phyloP scores from a whole-genome alignment of 2,113 vertebrate genomes.

The Anthoscopus minutus region DNA sequence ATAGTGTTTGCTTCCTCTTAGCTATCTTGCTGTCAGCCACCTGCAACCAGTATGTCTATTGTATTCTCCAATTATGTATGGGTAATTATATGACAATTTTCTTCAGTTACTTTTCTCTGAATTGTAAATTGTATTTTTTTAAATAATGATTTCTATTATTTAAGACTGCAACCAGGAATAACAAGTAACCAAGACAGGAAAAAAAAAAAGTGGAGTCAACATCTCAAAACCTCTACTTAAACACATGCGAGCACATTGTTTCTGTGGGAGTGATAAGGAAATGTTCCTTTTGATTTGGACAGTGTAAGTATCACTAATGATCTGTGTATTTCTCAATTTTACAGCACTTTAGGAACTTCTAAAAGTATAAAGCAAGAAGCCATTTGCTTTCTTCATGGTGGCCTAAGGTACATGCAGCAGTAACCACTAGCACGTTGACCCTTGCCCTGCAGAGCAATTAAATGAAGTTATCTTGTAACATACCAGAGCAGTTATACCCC shows the following conservation, averaged over 20 bases:
- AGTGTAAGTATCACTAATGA: background rate
- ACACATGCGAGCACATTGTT: background rate
- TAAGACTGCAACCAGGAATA: background rate
- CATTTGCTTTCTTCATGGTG: background rate
- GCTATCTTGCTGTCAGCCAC: background rate
- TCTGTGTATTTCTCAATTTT: background rate
- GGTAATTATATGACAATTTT: conserved; percentile 3
- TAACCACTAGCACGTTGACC: background rate
- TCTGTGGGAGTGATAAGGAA: background rate
- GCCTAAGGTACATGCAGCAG: background rate
- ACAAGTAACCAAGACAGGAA: background rate
- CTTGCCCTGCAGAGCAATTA: background rate
- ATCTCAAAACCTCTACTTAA: background rate
- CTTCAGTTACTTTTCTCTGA: background rate
- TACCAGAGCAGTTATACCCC: background rate
- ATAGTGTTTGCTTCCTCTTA: background rate
- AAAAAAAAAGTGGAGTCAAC: background rate
- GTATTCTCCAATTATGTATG: background rate
- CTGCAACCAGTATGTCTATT: conserved; percentile 6
- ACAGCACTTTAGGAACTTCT: background rate
- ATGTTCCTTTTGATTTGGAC: background rate
- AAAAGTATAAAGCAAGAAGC: background rate
- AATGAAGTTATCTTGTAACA: background rate
- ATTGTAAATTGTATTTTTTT: background rate
- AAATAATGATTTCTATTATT: background rate